A percentile compares a stretch with the other conserved stretches of the same genome.
Conservation (phyloP, 2,113 vertebrate species). For the Isurus oxyrinchus region DNA sequence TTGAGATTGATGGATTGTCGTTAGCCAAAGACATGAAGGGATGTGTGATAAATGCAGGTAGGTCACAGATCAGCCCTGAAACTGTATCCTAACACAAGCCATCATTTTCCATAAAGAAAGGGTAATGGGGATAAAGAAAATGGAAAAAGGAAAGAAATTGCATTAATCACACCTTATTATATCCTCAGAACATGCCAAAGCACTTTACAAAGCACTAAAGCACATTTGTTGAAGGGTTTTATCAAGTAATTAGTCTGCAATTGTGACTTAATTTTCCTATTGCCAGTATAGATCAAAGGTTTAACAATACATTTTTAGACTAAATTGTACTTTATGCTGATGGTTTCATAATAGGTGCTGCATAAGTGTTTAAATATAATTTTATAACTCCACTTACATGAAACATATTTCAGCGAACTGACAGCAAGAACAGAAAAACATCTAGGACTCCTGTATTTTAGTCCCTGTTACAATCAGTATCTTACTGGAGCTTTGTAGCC, state of each 20-base stretch:
- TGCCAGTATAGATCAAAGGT: background rate
- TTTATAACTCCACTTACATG: background rate
- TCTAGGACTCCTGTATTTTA: background rate
- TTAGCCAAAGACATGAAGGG: background rate
- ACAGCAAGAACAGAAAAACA: background rate
- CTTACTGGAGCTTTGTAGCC: background rate
- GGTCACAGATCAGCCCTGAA: background rate
- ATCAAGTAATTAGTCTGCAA: constrained; percentile 14
- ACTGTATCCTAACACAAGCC: background rate
- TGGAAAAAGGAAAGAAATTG: background rate
- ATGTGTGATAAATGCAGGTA: background rate
- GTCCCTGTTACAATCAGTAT: background rate
- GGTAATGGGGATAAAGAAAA: background rate
- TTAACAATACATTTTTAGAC: constrained; percentile 4
- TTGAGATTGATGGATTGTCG: background rate
- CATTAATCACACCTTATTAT: constrained; percentile 19
- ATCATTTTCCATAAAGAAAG: background rate
- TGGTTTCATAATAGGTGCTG: background rate
- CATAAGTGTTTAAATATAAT: constrained; percentile 20
- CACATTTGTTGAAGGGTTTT: background rate
- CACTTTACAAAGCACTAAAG: background rate
- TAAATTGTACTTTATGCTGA: background rate
- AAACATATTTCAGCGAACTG: background rate
- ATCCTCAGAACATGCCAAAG: background rate
- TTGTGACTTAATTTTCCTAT: constrained; percentile 11